Evolutionary conservation across 92 coral and sea anemone genomes (phyloP).

Genomic region (Epizoanthus stellaris): DNA sequence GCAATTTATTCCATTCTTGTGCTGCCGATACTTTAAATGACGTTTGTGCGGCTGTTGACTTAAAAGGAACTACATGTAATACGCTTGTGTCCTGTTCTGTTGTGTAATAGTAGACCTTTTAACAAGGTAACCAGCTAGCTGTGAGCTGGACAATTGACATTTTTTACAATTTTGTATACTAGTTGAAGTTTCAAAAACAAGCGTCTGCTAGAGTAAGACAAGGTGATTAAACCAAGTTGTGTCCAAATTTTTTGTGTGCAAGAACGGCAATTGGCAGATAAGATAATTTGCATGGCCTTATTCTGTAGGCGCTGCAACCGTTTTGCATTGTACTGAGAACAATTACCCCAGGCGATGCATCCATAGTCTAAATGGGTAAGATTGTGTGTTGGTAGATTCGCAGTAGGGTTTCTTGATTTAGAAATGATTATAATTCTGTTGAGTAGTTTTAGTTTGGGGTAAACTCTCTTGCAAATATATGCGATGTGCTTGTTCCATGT

Average conservation of each 20-base stretch:
- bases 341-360: conserved; percentile 47
- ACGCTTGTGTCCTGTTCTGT: too few species aligned
- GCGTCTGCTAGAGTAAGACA: neutral
- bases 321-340: conserved; percentile 28
- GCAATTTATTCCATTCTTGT: too few species aligned
- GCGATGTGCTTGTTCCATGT: too few species aligned
- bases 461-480: too few species aligned
- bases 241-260: neutral
- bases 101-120: too few species aligned
- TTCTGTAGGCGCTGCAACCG: conserved; percentile 45
- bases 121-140: too few species aligned
- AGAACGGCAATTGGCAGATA: conserved; percentile 5
- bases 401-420: conserved; percentile 11
- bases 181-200: conserved; percentile 31
- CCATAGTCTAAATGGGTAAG: conserved; percentile 59
- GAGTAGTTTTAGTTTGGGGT: too few species aligned
- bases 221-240: conserved; percentile 10
- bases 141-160: too few species aligned
- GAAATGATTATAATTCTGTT: too few species aligned
- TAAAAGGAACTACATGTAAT: too few species aligned
- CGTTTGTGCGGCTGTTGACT: too few species aligned
- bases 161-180: conserved; percentile 18
- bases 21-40: too few species aligned
- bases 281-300: conserved; percentile 13
- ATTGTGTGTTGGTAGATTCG: conserved; percentile 54